Base-by-base conservation (phyloP, 2,888 invertebrate genomes). In the Ochropleura plecta region DNA sequence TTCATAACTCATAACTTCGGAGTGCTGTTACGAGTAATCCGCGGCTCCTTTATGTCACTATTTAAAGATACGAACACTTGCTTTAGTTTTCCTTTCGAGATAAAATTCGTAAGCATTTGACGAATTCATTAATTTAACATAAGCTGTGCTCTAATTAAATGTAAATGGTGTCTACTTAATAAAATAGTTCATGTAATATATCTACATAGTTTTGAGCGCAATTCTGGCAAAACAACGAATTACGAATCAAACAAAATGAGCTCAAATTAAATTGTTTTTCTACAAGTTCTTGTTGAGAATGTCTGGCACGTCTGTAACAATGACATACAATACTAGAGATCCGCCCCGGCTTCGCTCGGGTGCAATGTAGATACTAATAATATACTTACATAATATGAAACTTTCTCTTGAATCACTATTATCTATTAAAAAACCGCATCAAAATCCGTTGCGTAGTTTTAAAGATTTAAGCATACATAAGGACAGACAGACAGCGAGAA, bases 1-100 rank as follows among this genome's bases (percentile, higher is more conserved):
- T 80, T 79, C 77, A 62, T 74, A 85, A 79, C 68, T 85, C 81
- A 79, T 74, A 83, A 86, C 69, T 83, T 83, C 70, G 59, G 70
- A 80, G 70, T 67, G 81, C 75, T 55, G 72, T 72, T 73, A 57
- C 55, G 69, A 62, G 60, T 70, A 78, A 76, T 76, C 79, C 64
- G 46, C 20, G 72, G 51, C 53, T 53, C 67, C 60, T 70, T 78
- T 57, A 71, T 57, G 71, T 73, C 63, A 74, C 53, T 71, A 63
- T 63, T 60, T 59, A 80, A 83, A 73, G 42, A 67, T 66, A 62
- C 57, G 59, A 64, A 59, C 44, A 60, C 68, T 79, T 44, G 48
- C 20, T 60, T 69, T 59, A 69, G 69, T 70, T 76, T 68, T 57
- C 46, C 67, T 57, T 81, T 57, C 53, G 40, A 46, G 10, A 63